Conservation (phyloP, 2,113 vertebrate genomes). For the Stegostoma tigrinum region DNA sequence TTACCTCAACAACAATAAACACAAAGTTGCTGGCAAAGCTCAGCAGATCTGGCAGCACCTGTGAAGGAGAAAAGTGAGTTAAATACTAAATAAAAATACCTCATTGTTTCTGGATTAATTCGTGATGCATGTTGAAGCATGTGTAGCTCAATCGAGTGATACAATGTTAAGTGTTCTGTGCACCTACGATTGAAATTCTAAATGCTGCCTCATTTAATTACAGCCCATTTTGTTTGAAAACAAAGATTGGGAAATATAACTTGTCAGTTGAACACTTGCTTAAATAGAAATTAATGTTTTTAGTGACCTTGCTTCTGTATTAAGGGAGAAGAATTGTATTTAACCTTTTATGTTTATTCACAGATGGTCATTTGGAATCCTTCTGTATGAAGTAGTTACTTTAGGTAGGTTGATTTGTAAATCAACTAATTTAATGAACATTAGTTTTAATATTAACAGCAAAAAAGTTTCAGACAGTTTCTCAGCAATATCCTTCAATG, state of each 20-base stretch:
- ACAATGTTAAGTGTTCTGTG: neutral
- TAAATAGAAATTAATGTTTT: neutral
- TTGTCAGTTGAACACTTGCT: neutral
- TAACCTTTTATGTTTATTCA: neutral
- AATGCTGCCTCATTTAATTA: neutral
- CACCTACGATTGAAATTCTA: neutral
- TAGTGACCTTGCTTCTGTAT: neutral
- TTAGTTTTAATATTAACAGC: no score
- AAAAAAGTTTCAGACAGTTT: no score
- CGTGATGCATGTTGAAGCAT: neutral
- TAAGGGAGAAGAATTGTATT: neutral
- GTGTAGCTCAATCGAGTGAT: neutral
- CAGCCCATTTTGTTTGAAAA: neutral
- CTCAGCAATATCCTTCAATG: no score
- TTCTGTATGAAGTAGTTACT: slow-evolving; percentile 58
- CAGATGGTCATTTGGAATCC: slow-evolving; percentile 61
- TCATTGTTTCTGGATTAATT: neutral
- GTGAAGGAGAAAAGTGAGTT: no score
- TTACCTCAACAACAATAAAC: neutral
- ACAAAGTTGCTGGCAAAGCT: no score
- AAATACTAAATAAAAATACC: no score
- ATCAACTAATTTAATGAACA: no score
- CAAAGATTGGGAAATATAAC: neutral
- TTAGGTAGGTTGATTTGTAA: slow-evolving; percentile 48
- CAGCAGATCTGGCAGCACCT: no score